Percentiles rank a stretch among this genome's conserved stretches.
These are phyloP conservation scores for Menidia menidia DNA, from an alignment of 2,797 vertebrate species.

Conservation along the genomic window DNA sequence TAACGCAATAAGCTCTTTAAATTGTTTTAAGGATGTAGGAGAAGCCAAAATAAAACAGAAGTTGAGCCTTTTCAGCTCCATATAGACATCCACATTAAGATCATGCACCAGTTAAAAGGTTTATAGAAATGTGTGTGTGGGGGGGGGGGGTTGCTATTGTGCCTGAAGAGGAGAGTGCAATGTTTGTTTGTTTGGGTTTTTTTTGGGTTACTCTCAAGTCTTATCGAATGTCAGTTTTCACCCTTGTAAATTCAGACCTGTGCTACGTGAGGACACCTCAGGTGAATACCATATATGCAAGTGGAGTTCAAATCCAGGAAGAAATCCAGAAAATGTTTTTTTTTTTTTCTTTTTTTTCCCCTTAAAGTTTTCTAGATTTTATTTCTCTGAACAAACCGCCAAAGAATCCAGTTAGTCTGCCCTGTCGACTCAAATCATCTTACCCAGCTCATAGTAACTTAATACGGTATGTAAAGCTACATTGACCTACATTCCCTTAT, in stretches of 20 bases:
- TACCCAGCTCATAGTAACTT: conserved; percentile 8
- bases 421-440: conserved; percentile 11
- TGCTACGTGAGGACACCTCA: conserved; percentile 51
- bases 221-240: conserved; percentile 61
- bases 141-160: conserved; percentile 35
- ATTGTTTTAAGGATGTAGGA: neutral
- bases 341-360: neutral
- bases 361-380: conserved; percentile 6
- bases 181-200: conserved; percentile 36
- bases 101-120: conserved; percentile 19
- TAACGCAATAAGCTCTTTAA: too few relatives aligned
- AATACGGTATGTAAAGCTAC: conserved; percentile 47
- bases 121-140: conserved; percentile 1
- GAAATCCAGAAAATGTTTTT: conserved; percentile 7
- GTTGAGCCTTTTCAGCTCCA: neutral
- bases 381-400: conserved; percentile 43
- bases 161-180: conserved; percentile 69
- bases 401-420: conserved; percentile 62
- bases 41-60: neutral
- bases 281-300: conserved; percentile 55
- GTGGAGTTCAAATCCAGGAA: conserved; percentile 13
- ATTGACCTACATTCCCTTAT: conserved; percentile 70
- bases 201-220: conserved; percentile 54
- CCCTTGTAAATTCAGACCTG: conserved; percentile 25
- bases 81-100: neutral